A percentile compares a stretch with the other conserved stretches of the same genome.
These are phyloP conservation scores for Myripristis murdjan DNA, from an alignment of 2,797 vertebrate species.

Conservation along the genomic window DNA sequence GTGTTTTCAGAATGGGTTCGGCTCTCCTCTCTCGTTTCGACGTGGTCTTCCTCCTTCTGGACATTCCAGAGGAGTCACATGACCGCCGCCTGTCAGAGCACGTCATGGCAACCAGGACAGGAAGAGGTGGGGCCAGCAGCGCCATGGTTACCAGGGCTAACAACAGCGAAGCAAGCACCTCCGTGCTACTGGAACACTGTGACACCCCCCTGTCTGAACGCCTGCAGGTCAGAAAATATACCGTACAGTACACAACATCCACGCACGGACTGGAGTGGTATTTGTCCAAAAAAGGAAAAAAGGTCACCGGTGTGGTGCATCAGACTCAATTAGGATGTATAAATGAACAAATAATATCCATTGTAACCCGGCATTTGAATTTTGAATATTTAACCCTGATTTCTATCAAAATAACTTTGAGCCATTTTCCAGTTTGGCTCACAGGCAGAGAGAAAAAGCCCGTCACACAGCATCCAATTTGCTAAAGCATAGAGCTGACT, in stretches of 20 bases:
- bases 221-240: constrained; percentile 90
- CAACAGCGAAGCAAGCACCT: constrained; percentile 83
- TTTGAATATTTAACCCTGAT: too few species aligned
- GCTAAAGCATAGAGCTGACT: too few species aligned
- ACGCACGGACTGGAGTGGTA: background rate
- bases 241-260: fast-evolving
- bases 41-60: constrained; percentile 96
- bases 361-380: background rate
- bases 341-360: background rate
- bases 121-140: constrained; percentile 82
- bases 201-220: constrained; percentile 90
- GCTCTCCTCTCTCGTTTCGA: constrained; percentile 97
- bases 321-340: too few species aligned
- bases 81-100: constrained; percentile 96
- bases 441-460: too few species aligned
- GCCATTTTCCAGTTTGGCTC: too few species aligned
- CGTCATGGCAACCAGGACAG: constrained; percentile 92
- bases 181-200: constrained; percentile 88
- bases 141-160: constrained; percentile 75
- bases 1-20: constrained; percentile 91
- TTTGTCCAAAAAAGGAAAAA: background rate
- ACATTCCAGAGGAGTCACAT: constrained; percentile 95
- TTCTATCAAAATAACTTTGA: too few species aligned
- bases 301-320: too few species aligned
- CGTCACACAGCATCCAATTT: too few species aligned